Base-by-base conservation (phyloP, 2,113 vertebrate genomes). In the Castor canadensis region DNA sequence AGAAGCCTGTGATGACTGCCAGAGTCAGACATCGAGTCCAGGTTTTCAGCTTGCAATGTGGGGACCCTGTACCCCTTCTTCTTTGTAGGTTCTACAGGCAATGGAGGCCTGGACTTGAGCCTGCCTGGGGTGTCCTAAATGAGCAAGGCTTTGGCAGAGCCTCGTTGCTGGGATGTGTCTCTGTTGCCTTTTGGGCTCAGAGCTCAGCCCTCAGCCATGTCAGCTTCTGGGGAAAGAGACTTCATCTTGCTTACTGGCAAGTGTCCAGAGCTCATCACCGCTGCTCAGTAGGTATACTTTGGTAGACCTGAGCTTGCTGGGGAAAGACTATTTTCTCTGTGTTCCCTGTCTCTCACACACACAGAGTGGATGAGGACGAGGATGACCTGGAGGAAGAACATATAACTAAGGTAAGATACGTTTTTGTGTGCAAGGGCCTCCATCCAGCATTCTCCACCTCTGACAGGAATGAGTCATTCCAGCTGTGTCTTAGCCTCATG, bases 341-440 rank as follows among this genome's bases (percentile, higher is more conserved):
- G 13, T 8, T 95, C 97, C 82, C 3, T 72, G 26, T 96, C 32
- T 93, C 83, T 82, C 0, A 32, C 91, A 81, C 24, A 13, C 40
- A 2, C 96, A 99, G 99, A 54, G 73, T 98, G 66, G 98, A 95
- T 16, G 98, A 99, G 26, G 98, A 99, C 0, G 99, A 99, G 71
- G 99, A 99, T 20, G 99, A 99, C 93, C 97, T 99, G 80, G 99
- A 99, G 58, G 99, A 99, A 93, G 99, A 99, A 15, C 99, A 99
- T 6, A 98, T 99, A 28, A 99, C 98, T 20, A 99, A 99, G 99
- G 99, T 99, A 67, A 96, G 97, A 84, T 0, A 0, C n/a, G 43
- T 17, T 9, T 47, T 45, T 49, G 35, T 32, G 7, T 60, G 52
- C 9, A 7, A 4, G 47, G 40, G 77, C 7, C 69, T 4, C 20